Base-by-base conservation (phyloP, 2,797 vertebrate species). In the Eutrigla gurnardus region DNA sequence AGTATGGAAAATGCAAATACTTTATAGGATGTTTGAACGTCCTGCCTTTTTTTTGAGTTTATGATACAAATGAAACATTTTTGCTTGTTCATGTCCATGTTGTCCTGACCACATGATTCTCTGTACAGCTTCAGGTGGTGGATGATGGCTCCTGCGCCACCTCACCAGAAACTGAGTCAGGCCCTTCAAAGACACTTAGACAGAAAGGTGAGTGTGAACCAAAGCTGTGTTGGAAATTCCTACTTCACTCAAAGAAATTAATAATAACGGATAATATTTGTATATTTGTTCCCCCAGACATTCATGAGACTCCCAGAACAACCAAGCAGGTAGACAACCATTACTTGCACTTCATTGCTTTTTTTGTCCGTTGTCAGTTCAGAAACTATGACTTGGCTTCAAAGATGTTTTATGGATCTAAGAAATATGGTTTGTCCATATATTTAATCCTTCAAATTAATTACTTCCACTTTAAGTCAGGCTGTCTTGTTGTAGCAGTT, bases 91-190 rank as follows among this genome's bases (percentile, higher is more conserved):
- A 17, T 49, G 8, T 1, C n/a, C 18, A n/a, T 46, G 0, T 52
- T 71, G 17, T 57, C n/a, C 37, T 73, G 52, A 62, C 45, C 35
- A 8, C 35, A 0, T 65, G 4, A 66, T 43, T 36, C 32, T 63
- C 17, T 75, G 5, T 65, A n/a, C 89, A 99, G 98, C 95, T 99
- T 85, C 97, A 98, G 83, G 93, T 99, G 49, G 96, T 99, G 74
- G 98, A 99, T 14, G 97, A 99, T 25, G 94, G 96, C 80, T 96
- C 95, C 0, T 93, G 95, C 63, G 96, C 96, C n/a, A 96, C 97
- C 0, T 96, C 97, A 69, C 97, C 98, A 15, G 98, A 99, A 57
- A 96, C 95, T 0, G 98, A 99, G 36, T 94, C 96, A 13, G 92
- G 70, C 52, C 8, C 88, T 12, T 75, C 96, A 67, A 99, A 94